Base-by-base conservation (phyloP, 2,888 invertebrate genomes). In the Spilosoma lubricipeda region DNA sequence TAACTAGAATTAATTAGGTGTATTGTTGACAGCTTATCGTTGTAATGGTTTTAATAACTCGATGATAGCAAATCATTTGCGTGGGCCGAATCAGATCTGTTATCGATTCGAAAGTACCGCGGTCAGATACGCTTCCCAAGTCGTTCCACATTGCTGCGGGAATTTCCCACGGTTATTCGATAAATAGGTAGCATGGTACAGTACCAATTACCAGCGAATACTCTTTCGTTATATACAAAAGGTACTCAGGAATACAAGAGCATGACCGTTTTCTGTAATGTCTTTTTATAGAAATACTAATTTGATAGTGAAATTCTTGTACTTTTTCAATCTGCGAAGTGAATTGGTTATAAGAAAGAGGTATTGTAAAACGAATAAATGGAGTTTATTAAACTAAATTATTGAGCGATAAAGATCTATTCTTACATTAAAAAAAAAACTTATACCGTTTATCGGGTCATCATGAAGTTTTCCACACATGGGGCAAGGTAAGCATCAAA, bases 91-190 rank as follows among this genome's bases (percentile, higher is more conserved):
- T 82, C 76, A 66, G 59, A 78, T 83, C 79, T 74, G 78, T 77
- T 84, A 86, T 87, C 77, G 86, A 85, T 85, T 83, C 76, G 73
- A 80, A 82, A 85, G 82, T 76, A 77, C 81, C 78, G 85, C 81
- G 77, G 83, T 77, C 77, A 80, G 77, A 82, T 83, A 82, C 77
- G 73, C 85, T 85, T 87, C 85, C 81, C 85, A 84, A 84, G 81
- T 72, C 82, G 83, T 87, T 85, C 84, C 84, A 77, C 80, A 78
- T 89, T 82, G 85, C 81, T 90, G 85, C 83, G 75, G 72, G 73
- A 78, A 83, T 90, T 45, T 90, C 90, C 88, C 90, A 90, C 90
- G 91, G 80, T 85, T 85, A 86, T 85, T 83, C 81, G 80, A 82
- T 80, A 74, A 84, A 79, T 80, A 77, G 69, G 52, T 74, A 69